phyloP scores from a whole-genome alignment of 2,113 vertebrate genomes.

The Jaculus jaculus region DNA sequence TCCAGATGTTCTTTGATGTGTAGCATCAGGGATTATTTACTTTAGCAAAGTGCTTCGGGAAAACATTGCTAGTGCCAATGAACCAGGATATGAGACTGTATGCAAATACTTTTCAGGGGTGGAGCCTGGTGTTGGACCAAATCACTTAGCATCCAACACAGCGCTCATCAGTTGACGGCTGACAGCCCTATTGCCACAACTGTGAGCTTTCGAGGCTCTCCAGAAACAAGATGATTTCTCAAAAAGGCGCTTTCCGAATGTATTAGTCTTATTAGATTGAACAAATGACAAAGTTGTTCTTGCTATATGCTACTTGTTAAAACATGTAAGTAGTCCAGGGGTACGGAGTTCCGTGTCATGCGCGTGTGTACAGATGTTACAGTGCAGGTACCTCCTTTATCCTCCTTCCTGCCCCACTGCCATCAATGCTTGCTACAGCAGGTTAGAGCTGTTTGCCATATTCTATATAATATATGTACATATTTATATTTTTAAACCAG shows the following conservation, averaged over 20 bases:
- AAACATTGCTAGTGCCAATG: not conserved
- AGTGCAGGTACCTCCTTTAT: not conserved
- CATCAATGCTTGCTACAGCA: not conserved
- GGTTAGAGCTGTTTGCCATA: slow-evolving; percentile 13
- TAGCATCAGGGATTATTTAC: slow-evolving; percentile 4
- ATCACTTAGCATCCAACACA: not conserved
- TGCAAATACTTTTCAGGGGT: slow-evolving; percentile 8
- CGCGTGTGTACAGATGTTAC: not conserved
- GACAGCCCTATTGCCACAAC: not conserved
- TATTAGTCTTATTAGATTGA: slow-evolving; percentile 20
- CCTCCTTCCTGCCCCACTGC: too few relatives aligned
- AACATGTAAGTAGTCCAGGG: not conserved
- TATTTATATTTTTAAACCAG: slow-evolving; percentile 27
- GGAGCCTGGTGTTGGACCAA: not conserved
- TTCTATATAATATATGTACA: not conserved
- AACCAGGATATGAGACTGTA: slow-evolving; percentile 28
- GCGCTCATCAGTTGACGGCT: not conserved
- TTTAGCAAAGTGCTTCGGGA: slow-evolving; percentile 49
- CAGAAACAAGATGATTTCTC: slow-evolving; percentile 29
- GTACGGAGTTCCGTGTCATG: not conserved
- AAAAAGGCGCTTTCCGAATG: slow-evolving; percentile 52
- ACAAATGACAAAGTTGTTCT: slow-evolving; percentile 9
- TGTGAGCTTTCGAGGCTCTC: not conserved
- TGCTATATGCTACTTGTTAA: slow-evolving; percentile 27
- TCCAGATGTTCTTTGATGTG: slow-evolving; percentile 33